Evolutionary conservation across 2,888 invertebrate genomes (phyloP), one percentile per base, ranked within the genome.

Genomic region (Pollenia angustigena): DNA sequence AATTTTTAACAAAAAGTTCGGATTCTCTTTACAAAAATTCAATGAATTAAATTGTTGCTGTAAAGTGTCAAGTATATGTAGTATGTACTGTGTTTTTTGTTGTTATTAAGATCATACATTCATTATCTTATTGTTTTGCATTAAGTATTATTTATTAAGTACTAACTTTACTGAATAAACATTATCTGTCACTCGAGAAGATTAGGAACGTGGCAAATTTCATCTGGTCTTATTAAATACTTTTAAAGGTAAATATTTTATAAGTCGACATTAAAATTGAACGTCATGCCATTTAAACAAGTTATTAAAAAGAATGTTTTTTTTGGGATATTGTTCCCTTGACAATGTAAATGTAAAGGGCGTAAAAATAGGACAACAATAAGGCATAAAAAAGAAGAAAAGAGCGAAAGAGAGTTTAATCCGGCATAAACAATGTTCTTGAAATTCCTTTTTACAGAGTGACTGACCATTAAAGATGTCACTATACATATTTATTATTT

Each of bases 161-260:
- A 58, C 72, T 58, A 48, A 58, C 58, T 58, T 69, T 8, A 52
- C n/a, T 32, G 4, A 32, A 32, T 11, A 32, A 68, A 68, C 14
- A 48, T 50, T 68, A 50, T 32, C 11, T 42, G 52, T 52, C 42
- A 62, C 32, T 42, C 16, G 32, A 80, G 56, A 75, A 40, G 69
- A 69, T 75, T 68, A 79, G 50, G 69, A 85, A 85, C 85, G 85
- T 85, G 85, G 81, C 85, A 85, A 32, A 52, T 18, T 52, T 44
- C 40, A 76, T 62, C 50, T 52, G 52, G 6, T 32, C 6, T 32
- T 0, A 32, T 32, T 32, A 32, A 32, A 32, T 32, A 32, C 32
- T 32, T 32, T 23, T 42, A 16, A n/a, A 58, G 71, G 40, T 9
- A 32, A 62, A 48, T 6, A 66, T 40, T 48, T 40, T 18, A 3